Evolutionary conservation across 2,113 vertebrate species (phyloP).

Genomic region (Indicator maculatus): DNA sequence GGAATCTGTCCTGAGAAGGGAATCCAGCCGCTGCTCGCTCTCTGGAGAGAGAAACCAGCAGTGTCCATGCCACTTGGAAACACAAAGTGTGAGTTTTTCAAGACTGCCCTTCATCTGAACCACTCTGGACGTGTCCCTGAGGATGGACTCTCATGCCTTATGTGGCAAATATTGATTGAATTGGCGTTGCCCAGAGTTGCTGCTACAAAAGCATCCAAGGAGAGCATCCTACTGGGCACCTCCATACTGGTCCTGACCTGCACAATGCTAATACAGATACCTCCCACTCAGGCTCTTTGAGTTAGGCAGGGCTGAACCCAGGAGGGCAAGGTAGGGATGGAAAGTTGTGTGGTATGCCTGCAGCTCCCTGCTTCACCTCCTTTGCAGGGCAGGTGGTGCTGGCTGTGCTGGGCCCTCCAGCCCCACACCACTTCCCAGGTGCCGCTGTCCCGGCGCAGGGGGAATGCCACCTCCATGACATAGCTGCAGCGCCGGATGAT

Average conservation of each 20-base stretch:
- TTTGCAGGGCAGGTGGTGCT: background rate
- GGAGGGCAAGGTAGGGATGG: background rate
- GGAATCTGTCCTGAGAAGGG: background rate
- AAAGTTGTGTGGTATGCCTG: rapidly evolving
- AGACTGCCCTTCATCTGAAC: background rate
- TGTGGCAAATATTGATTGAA: background rate
- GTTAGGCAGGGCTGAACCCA: rapidly evolving
- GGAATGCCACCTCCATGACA: background rate
- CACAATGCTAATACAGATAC: rapidly evolving
- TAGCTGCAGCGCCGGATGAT: background rate
- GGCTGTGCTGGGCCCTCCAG: background rate
- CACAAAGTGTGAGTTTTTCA: background rate
- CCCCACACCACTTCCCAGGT: background rate
- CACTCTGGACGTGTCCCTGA: background rate
- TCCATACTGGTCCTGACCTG: rapidly evolving
- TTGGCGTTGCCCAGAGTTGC: background rate
- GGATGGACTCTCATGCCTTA: no score
- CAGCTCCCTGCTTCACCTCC: background rate
- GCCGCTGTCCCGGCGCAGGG: background rate
- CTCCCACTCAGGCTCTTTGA: rapidly evolving
- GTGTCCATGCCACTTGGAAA: background rate
- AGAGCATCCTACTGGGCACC: no score
- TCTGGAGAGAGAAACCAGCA: background rate
- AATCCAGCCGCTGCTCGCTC: background rate
- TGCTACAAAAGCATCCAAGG: background rate